phyloP scores from a whole-genome alignment of 1,140 invertebrate species.

The Saccostrea echinata region DNA sequence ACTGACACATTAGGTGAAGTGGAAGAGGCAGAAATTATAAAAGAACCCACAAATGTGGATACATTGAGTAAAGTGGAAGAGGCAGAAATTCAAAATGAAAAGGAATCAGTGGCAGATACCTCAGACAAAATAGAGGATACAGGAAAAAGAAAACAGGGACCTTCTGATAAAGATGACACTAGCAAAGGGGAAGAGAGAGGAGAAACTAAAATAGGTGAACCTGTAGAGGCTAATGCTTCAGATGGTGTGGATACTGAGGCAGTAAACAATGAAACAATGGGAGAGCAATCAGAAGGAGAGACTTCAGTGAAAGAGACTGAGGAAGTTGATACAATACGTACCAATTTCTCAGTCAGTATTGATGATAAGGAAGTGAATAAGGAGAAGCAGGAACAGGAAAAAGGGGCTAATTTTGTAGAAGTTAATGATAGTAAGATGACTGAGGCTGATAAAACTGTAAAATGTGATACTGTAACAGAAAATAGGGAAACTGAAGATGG shows the following conservation, averaged over 20 bases:
- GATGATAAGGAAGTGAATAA: neutral
- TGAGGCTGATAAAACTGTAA: slow-evolving; percentile 27
- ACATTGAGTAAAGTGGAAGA: neutral
- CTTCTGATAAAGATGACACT: neutral
- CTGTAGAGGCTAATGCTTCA: neutral
- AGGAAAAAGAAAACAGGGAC: no score
- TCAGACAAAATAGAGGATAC: neutral
- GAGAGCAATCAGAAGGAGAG: neutral
- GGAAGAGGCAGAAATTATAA: slow-evolving; percentile 53
- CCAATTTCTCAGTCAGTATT: neutral
- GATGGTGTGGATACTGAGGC: slow-evolving; percentile 11
- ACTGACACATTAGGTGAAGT: slow-evolving; percentile 10
- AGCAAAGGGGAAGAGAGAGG: neutral
- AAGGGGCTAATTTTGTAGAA: neutral
- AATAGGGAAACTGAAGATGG: neutral
- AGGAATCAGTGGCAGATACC: neutral
- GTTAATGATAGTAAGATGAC: neutral
- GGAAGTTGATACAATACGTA: no score
- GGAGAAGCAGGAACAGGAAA: neutral
- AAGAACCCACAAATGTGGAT: slow-evolving; percentile 1
- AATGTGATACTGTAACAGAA: slow-evolving; percentile 34
- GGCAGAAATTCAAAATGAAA: neutral
- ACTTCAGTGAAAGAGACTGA: neutral
- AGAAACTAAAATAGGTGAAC: neutral
- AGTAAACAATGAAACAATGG: neutral